phyloP scores from a whole-genome alignment of 2,113 vertebrate genomes.

The Gopherus flavomarginatus region DNA sequence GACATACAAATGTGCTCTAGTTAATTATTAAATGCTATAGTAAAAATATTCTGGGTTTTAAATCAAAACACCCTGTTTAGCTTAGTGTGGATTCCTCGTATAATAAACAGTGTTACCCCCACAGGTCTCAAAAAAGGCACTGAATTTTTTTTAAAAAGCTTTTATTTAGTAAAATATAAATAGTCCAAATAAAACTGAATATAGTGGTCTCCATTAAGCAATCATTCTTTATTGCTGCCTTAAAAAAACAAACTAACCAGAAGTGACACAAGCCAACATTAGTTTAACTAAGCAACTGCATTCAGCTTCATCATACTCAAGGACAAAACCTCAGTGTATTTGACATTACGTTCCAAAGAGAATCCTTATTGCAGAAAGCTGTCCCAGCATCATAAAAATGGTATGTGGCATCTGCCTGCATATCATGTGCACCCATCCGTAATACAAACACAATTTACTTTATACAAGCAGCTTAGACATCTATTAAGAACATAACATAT shows the following conservation, averaged over 20 bases:
- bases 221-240: background rate
- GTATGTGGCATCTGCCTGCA: background rate
- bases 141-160: background rate
- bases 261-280: background rate
- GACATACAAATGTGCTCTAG: background rate
- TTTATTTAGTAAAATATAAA: slow-evolving; percentile 5
- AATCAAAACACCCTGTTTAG: background rate
- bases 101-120: background rate
- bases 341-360: background rate
- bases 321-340: background rate
- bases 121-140: background rate
- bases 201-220: background rate
- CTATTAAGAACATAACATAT: background rate
- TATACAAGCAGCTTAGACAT: background rate
- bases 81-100: background rate
- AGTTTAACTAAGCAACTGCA: background rate
- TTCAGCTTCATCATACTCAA: background rate
- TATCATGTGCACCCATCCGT: background rate
- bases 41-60: background rate
- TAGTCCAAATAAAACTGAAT: background rate
- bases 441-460: background rate
- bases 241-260: background rate
- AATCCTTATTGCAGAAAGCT: background rate
- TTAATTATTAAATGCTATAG: slow-evolving; percentile 1
- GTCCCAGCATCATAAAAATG: background rate